A percentile compares a stretch with the other conserved stretches of the same genome.
phyloP scores from a whole-genome alignment of 1,140 invertebrate species.

The Drosophila grimshawi region DNA sequence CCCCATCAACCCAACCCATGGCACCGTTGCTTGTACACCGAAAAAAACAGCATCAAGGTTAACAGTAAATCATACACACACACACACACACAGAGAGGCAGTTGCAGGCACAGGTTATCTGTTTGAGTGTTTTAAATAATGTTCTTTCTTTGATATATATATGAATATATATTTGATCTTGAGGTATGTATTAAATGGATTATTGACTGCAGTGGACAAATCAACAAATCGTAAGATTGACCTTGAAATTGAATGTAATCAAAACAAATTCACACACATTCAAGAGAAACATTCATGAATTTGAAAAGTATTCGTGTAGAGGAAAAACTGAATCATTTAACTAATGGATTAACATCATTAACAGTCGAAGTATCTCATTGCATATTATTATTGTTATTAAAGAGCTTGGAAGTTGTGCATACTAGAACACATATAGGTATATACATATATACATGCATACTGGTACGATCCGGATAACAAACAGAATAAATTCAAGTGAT shows the following conservation, averaged over 20 bases:
- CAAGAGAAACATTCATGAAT: no score
- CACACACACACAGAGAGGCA: neutral
- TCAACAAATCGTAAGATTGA: neutral
- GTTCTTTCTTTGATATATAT: neutral
- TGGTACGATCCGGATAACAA: no score
- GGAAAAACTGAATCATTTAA: no score
- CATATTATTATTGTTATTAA: no score
- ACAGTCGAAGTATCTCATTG: no score
- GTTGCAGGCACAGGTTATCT: conserved; percentile 21
- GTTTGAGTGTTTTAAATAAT: conserved; percentile 1
- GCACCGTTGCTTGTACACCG: neutral
- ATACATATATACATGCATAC: no score
- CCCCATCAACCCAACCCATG: neutral
- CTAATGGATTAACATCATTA: no score
- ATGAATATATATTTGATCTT: neutral
- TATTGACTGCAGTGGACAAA: neutral
- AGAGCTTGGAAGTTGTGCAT: no score
- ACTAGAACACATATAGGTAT: no score
- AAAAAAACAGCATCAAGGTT: conserved; percentile 22
- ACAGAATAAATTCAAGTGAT: no score
- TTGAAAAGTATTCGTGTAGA: neutral
- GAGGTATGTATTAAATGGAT: neutral
- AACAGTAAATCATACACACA: conserved; percentile 8
- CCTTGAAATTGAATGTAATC: no score
- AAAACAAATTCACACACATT: no score